These are phyloP conservation scores for Pristionchus fissidentatus DNA, from an alignment of 2,888 invertebrate genomes.

Conservation along the genomic window DNA sequence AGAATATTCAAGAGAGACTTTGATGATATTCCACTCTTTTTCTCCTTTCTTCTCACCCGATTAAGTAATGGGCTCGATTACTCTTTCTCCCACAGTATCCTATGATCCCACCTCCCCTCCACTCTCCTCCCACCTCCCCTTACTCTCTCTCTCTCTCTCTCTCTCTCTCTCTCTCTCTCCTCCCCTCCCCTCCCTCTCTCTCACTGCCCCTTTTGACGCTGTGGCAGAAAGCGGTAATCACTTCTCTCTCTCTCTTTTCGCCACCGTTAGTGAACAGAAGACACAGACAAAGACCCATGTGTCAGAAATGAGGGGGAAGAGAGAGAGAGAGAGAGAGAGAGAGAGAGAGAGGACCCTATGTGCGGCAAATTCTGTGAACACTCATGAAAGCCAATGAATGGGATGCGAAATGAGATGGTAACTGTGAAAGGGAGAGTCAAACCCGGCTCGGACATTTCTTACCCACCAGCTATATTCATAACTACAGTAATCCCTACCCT, in stretches of 20 bases:
- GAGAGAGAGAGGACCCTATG: not conserved
- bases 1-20: conserved; percentile 9
- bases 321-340: conserved; percentile 35
- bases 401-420: conserved; percentile 40
- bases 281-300: conserved; percentile 20
- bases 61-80: conserved; percentile 24
- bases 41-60: not conserved
- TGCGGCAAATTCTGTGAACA: conserved; percentile 39
- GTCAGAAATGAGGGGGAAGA: conserved; percentile 13
- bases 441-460: not conserved
- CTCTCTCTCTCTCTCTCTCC: not conserved
- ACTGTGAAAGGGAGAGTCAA: not conserved
- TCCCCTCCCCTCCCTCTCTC: not conserved
- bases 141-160: not conserved
- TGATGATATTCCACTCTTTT: not conserved
- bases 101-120: conserved; percentile 24
- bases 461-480: too few species aligned
- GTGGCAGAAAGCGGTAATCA: conserved; percentile 41
- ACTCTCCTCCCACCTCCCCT: too few species aligned
- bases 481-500: too few species aligned
- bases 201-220: conserved; percentile 10
- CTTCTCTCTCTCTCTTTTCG: not conserved
- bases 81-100: conserved; percentile 9
- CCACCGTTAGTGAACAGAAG: conserved; percentile 33
- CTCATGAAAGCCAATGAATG: conserved; percentile 21